Percentiles rank a stretch among this genome's conserved stretches.
These are phyloP conservation scores for Bucorvus abyssinicus DNA, from an alignment of 2,797 vertebrate genomes.

Conservation along the genomic window DNA sequence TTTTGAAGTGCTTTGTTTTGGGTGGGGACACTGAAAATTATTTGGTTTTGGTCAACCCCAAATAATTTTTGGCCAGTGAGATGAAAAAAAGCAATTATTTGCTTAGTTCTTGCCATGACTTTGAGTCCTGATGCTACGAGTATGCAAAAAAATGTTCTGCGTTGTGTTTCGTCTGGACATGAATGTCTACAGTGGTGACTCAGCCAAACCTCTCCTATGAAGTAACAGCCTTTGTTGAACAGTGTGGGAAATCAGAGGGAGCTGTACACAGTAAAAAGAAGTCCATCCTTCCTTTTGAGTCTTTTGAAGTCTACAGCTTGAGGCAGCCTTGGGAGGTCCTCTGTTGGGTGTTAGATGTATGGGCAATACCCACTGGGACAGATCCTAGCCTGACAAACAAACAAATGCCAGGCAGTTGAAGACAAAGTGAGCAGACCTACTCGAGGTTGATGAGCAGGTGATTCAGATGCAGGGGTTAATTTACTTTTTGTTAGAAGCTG, in stretches of 20 bases:
- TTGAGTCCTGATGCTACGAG: not conserved
- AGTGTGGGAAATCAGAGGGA: constrained; percentile 7
- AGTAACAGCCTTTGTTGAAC: constrained; percentile 34
- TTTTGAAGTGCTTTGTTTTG: constrained; percentile 22
- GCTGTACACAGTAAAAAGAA: not conserved
- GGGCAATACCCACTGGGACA: not conserved
- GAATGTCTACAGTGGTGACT: not conserved
- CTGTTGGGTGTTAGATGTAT: not conserved
- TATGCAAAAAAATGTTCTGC: not conserved
- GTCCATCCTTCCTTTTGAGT: not conserved
- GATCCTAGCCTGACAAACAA: not conserved
- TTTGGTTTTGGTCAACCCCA: constrained; percentile 13
- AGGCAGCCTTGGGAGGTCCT: not conserved
- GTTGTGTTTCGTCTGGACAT: not conserved
- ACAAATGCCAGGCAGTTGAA: not conserved
- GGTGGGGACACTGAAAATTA: not conserved
- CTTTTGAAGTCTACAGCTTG: not conserved
- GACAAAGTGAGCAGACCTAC: not conserved
- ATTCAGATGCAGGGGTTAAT: not conserved
- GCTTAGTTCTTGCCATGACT: not conserved
- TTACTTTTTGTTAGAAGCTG: not conserved
- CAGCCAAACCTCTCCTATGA: not conserved
- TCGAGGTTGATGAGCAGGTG: not conserved
- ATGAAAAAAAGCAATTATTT: constrained; percentile 21
- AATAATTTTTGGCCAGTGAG: not conserved